phyloP scores from a whole-genome alignment of 2,888 invertebrate genomes.

The Oscheius sp. region DNA sequence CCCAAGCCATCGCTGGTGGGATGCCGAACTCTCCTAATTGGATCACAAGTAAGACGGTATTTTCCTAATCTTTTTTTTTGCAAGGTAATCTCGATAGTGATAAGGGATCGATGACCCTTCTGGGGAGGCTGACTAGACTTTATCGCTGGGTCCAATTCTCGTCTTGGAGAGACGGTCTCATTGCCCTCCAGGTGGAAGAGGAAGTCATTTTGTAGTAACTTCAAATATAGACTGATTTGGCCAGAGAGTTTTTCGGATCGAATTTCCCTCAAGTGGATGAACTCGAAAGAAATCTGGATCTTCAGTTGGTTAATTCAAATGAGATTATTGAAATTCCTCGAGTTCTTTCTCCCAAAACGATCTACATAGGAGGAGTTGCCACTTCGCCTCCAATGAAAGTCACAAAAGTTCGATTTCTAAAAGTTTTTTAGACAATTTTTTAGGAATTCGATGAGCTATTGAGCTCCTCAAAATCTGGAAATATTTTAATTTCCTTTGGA shows the following conservation, averaged over 20 bases:
- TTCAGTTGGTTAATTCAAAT: constrained; percentile 56
- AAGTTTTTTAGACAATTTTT: neutral
- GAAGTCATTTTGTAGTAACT: neutral
- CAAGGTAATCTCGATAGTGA: constrained; percentile 17
- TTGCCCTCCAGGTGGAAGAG: no score
- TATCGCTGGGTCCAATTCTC: constrained; percentile 1
- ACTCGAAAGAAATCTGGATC: constrained; percentile 12
- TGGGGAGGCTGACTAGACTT: neutral
- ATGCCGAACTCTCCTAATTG: constrained; percentile 18
- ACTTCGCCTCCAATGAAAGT: constrained; percentile 33
- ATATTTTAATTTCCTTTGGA: constrained; percentile 20
- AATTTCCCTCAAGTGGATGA: constrained; percentile 15
- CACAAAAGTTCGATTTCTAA: neutral
- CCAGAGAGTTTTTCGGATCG: constrained; percentile 15
- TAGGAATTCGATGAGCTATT: neutral
- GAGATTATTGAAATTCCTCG: constrained; percentile 59
- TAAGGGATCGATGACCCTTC: constrained; percentile 3
- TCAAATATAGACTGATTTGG: constrained; percentile 10
- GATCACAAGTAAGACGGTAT: neutral
- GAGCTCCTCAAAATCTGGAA: neutral
- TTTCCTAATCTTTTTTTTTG: neutral
- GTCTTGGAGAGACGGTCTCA: neutral
- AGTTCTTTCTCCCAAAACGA: constrained; percentile 49
- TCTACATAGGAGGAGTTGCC: constrained; percentile 59
- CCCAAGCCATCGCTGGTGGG: constrained; percentile 8